A percentile compares a stretch with the other conserved stretches of the same genome.
Evolutionary conservation across 2,113 vertebrate species (phyloP).

Genomic region (Pelmatolapia mariae): DNA sequence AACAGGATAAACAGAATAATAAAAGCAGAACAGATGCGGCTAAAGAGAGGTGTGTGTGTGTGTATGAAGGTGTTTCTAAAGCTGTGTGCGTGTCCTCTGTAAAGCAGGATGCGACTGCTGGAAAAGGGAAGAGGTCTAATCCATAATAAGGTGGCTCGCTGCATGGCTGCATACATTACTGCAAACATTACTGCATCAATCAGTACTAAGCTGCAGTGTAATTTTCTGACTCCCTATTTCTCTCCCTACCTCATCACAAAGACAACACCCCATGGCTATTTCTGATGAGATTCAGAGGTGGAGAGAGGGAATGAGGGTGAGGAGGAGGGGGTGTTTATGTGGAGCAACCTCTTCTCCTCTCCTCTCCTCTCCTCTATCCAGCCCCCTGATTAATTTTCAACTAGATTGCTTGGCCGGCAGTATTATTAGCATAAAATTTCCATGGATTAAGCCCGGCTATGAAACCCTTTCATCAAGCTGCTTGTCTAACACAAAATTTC

Average conservation of each 20-base stretch:
- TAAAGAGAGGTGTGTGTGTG: not conserved
- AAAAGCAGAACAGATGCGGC: slow-evolving; percentile 21
- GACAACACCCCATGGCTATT: slow-evolving; percentile 80
- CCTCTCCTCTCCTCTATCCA: slow-evolving; percentile 30
- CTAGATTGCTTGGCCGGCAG: slow-evolving; percentile 72
- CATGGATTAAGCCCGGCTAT: slow-evolving; percentile 74
- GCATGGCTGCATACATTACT: slow-evolving; percentile 72
- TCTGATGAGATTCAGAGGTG: slow-evolving; percentile 75
- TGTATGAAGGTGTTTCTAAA: not conserved
- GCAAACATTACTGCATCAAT: slow-evolving; percentile 73
- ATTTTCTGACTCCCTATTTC: slow-evolving; percentile 76
- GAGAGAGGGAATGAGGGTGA: slow-evolving; percentile 43
- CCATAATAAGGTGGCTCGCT: slow-evolving; percentile 56
- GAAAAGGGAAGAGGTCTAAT: slow-evolving; percentile 53
- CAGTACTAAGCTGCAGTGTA: slow-evolving; percentile 75
- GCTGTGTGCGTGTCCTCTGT: slow-evolving; percentile 3
- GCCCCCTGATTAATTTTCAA: slow-evolving; percentile 77
- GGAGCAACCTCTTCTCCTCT: slow-evolving; percentile 21
- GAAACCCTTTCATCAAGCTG: slow-evolving; percentile 78
- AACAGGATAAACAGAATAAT: slow-evolving; percentile 27
- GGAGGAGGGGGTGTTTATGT: slow-evolving; percentile 53
- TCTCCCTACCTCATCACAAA: slow-evolving; percentile 73
- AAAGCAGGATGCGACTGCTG: slow-evolving; percentile 25
- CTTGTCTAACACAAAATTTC: slow-evolving; percentile 81
- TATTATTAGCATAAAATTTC: slow-evolving; percentile 80